Conservation (phyloP, 2,113 vertebrate species). For the Pampusana beccarii region DNA sequence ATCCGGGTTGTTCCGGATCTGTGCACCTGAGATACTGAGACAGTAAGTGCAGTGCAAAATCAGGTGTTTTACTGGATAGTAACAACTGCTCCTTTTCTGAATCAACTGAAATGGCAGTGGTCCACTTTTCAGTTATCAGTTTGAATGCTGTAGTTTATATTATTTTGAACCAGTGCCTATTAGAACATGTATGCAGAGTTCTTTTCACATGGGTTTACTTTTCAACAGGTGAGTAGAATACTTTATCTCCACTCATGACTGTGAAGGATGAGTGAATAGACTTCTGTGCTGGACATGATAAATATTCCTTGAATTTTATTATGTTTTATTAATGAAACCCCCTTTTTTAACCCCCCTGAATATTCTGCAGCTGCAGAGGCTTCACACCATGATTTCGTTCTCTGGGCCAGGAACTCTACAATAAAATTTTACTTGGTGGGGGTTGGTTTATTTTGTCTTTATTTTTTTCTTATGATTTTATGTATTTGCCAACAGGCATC, state of each 20-base stretch:
- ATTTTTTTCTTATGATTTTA: neutral
- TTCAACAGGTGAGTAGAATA: neutral
- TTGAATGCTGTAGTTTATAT: neutral
- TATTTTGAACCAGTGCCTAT: neutral
- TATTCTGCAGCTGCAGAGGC: neutral
- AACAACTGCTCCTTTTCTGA: neutral
- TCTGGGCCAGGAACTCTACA: neutral
- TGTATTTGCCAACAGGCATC: neutral
- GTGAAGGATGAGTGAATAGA: neutral
- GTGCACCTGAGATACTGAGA: neutral
- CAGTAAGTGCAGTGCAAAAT: neutral
- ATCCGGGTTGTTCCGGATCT: neutral
- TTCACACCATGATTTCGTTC: neutral
- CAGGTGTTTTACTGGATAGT: neutral
- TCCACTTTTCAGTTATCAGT: neutral
- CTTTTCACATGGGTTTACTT: neutral
- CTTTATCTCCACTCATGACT: neutral
- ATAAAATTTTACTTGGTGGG: neutral
- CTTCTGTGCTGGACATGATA: neutral
- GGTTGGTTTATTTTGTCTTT: neutral
- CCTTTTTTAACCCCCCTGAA: accelerated
- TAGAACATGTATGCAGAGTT: neutral
- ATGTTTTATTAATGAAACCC: neutral
- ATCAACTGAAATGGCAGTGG: neutral
- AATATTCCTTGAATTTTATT: neutral